A percentile compares a stretch with the other conserved stretches of the same genome.
These are phyloP conservation scores for Dufourea novaeangliae DNA, from an alignment of 1,140 invertebrate genomes.

Conservation along the genomic window DNA sequence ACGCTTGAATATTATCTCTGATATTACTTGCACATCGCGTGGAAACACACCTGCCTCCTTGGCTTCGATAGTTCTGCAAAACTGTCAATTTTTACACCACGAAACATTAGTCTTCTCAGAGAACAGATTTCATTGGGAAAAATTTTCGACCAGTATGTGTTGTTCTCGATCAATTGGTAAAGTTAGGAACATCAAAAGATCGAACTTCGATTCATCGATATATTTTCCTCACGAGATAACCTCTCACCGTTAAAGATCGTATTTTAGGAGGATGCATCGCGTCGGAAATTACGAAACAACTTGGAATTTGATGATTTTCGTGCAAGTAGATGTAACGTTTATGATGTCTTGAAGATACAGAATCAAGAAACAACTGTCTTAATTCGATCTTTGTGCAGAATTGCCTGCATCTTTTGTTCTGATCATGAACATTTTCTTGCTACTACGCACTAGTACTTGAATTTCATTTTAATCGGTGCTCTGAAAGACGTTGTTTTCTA, in stretches of 20 bases:
- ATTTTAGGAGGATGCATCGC: too few species aligned
- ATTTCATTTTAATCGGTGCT: neutral
- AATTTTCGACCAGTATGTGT: neutral
- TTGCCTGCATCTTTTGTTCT: neutral
- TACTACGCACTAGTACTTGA: neutral
- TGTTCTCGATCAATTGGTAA: neutral
- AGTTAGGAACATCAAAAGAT: neutral
- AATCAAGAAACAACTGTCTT: neutral
- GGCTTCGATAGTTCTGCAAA: constrained; percentile 1
- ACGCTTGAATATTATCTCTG: constrained; percentile 48
- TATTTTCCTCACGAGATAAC: neutral
- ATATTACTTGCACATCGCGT: constrained; percentile 28
- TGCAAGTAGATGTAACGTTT: neutral
- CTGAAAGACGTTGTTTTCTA: too few species aligned
- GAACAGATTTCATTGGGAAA: neutral
- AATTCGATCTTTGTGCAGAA: neutral
- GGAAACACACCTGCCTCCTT: constrained; percentile 41
- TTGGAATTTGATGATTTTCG: neutral
- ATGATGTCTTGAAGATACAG: too few species aligned
- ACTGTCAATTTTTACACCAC: neutral
- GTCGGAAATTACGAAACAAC: neutral
- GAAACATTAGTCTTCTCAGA: too few species aligned
- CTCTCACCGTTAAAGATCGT: neutral
- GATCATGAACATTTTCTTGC: neutral
- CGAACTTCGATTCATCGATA: neutral